phyloP scores from a whole-genome alignment of 1,140 invertebrate species.

The Anastrepha obliqua region DNA sequence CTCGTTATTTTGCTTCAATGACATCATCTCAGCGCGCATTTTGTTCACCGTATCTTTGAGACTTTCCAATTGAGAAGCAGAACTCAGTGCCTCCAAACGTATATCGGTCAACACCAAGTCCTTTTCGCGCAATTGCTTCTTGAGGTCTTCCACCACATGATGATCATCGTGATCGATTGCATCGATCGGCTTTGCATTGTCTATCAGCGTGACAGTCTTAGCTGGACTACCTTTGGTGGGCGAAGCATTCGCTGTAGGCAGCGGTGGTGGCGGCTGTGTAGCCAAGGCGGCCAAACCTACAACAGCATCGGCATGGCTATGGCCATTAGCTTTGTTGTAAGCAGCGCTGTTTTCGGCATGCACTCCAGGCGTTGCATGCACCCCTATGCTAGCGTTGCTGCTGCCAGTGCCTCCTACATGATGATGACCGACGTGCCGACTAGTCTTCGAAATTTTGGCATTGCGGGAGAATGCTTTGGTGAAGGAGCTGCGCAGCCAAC shows the following conservation, averaged over 20 bases:
- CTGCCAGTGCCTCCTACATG: constrained; percentile 54
- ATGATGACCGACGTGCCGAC: constrained; percentile 75
- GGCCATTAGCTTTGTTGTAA: constrained; percentile 59
- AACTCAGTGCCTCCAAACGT: constrained; percentile 94
- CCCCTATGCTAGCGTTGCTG: not conserved
- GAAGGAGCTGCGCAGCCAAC: constrained; percentile 93
- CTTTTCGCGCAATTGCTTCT: constrained; percentile 95
- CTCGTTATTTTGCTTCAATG: constrained; percentile 97
- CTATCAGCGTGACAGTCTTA: constrained; percentile 72
- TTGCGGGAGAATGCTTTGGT: constrained; percentile 96
- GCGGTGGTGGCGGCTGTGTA: constrained; percentile 65
- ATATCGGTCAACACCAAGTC: constrained; percentile 97
- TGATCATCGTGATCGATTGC: constrained; percentile 69
- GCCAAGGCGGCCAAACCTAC: constrained; percentile 67
- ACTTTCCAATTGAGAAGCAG: constrained; percentile 96
- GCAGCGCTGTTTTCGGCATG: not conserved
- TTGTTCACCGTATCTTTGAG: constrained; percentile 96
- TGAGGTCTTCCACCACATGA: constrained; percentile 87
- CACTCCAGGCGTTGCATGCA: constrained; percentile 54
- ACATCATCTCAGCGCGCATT: constrained; percentile 97
- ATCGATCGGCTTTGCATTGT: constrained; percentile 74
- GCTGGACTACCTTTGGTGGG: constrained; percentile 70
- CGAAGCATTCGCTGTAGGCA: constrained; percentile 65
- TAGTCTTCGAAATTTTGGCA: constrained; percentile 82
- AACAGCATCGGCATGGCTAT: constrained; percentile 61